Evolutionary conservation across 2,797 vertebrate species (phyloP).

Genomic region (Salarias fasciatus): DNA sequence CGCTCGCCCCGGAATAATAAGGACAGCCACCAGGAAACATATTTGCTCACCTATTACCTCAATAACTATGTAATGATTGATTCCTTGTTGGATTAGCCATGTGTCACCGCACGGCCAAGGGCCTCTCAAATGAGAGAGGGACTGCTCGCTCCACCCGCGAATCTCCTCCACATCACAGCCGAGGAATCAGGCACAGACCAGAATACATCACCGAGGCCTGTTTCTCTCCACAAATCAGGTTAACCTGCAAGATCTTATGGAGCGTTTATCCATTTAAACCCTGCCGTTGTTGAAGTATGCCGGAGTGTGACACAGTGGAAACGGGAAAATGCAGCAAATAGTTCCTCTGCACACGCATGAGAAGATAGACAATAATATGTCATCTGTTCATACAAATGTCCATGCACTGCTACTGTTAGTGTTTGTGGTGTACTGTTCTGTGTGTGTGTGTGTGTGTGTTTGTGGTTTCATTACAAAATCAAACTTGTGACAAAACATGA

Average conservation of each 20-base stretch:
- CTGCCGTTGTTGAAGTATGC: no score
- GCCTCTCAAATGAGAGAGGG: slow-evolving; percentile 64
- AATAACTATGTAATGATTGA: slow-evolving; percentile 80
- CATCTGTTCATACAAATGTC: no score
- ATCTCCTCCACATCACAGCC: slow-evolving; percentile 56
- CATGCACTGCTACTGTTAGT: no score
- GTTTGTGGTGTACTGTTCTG: no score
- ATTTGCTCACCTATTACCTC: slow-evolving; percentile 80
- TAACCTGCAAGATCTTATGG: slow-evolving; percentile 1
- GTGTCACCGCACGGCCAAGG: slow-evolving; percentile 71
- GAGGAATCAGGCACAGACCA: slow-evolving; percentile 54
- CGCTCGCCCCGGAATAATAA: slow-evolving; percentile 69
- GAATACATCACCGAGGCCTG: slow-evolving; percentile 13
- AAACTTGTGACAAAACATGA: no score
- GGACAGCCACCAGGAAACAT: slow-evolving; percentile 75
- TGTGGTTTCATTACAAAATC: no score
- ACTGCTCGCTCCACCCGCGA: slow-evolving; percentile 56
- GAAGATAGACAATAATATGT: no score
- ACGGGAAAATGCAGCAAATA: no score
- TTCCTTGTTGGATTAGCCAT: slow-evolving; percentile 77
- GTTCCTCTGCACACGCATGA: no score
- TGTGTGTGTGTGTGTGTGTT: no score
- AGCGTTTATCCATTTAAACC: no score
- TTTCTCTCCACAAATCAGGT: slow-evolving; percentile 16
- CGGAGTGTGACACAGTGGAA: no score